Evolutionary conservation across 2,888 invertebrate genomes (phyloP), one percentile per base, ranked within the genome.

Genomic region (Pollenia angustigena): DNA sequence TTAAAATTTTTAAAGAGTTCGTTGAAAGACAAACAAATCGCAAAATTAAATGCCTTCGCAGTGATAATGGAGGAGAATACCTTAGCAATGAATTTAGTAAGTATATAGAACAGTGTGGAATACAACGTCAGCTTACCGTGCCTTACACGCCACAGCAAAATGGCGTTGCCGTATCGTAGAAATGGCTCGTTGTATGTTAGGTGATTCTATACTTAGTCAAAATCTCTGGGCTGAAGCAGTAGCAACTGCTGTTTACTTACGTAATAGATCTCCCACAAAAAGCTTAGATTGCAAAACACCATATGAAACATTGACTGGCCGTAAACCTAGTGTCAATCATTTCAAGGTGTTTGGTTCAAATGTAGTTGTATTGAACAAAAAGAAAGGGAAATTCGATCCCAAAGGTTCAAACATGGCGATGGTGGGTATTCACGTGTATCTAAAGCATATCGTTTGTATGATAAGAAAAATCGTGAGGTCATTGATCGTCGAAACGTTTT

Each of bases 111-210:
- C 42, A 81, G 10, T 50, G 74, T 56, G 89, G 89, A 7, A 89
- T 89, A 52, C 62, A 60, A 56, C 54, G 85, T 10, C 87, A 89
- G 52, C 44, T 88, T 9, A 88, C 88, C 1, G 82, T 85, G 1
- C 66, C 80, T n/a, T 88, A 88, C 52, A 88, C 88, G 32, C 89
- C 89, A 8, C 88, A 89, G 18, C 89, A 89, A 75, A 89, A 89
- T 54, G 88, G 89, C 0, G 88, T 89, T 1, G 88, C 88, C 0
- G 88, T 23, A 23, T 23, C 23, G 23, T 23, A 23, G 23, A 23
- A 23, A 23, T 23, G 23, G 23, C 23, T 23, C 85, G 91, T 7
- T 87, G 89, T 11, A 89, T 92, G 88, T 44, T 92, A 16, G 58
- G 89, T 0, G 79, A 90, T 46, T 75, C 89, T 23, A 81, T 78